Conservation (phyloP, 1,140 invertebrate species). For the Drosophila ananassae region DNA sequence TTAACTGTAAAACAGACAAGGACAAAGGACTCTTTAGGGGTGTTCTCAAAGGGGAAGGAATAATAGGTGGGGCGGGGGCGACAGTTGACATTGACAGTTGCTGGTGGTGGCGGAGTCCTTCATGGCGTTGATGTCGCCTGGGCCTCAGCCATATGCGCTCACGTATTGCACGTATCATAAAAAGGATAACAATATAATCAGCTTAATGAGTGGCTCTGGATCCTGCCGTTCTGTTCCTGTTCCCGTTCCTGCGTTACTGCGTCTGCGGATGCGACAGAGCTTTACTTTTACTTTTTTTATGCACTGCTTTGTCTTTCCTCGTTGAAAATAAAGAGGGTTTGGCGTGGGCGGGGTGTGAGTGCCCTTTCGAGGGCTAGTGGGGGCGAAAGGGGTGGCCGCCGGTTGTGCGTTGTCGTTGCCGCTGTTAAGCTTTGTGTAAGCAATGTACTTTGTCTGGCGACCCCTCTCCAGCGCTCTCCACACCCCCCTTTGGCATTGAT, state of each 20-base stretch:
- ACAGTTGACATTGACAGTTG: constrained; percentile 48
- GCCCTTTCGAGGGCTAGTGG: background rate
- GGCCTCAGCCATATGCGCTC: constrained; percentile 71
- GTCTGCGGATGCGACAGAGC: constrained; percentile 70
- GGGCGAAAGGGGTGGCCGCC: constrained; percentile 47
- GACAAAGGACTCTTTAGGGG: constrained; percentile 21
- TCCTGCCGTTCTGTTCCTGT: constrained; percentile 17
- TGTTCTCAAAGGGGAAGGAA: background rate
- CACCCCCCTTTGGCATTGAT: constrained; percentile 63
- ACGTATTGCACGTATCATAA: constrained; percentile 83
- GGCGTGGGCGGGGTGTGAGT: background rate
- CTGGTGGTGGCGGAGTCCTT: constrained; percentile 24
- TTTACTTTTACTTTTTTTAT: constrained; percentile 78
- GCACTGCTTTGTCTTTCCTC: constrained; percentile 74
- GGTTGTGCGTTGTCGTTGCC: constrained; percentile 65
- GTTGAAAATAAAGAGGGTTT: constrained; percentile 13
- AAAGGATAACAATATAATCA: constrained; percentile 84
- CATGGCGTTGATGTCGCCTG: constrained; percentile 29
- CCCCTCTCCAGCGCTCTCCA: background rate
- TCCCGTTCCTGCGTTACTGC: constrained; percentile 5
- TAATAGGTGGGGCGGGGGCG: constrained; percentile 1
- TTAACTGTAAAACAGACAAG: constrained; percentile 52
- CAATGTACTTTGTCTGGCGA: constrained; percentile 75
- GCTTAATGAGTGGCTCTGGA: constrained; percentile 80
- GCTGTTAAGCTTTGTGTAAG: constrained; percentile 82